Conservation (phyloP, 2,113 vertebrate species). For the Oncorhynchus kisutch region DNA sequence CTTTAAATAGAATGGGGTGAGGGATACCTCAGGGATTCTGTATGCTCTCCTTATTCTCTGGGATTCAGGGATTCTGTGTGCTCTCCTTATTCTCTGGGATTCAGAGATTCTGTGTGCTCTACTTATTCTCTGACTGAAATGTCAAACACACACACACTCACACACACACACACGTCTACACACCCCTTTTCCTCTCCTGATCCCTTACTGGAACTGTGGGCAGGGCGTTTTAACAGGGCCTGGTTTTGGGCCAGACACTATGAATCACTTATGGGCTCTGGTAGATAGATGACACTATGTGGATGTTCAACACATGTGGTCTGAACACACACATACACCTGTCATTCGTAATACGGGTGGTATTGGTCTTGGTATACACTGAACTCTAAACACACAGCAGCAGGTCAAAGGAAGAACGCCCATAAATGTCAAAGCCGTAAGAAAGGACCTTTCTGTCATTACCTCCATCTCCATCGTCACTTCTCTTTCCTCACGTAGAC, state of each 20-base stretch:
- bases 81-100: conserved; percentile 41
- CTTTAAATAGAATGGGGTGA: conserved; percentile 57
- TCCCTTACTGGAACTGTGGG: conserved; percentile 78
- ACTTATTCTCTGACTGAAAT: conserved; percentile 27
- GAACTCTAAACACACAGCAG: neutral
- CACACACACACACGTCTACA: neutral
- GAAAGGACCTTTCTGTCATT: neutral
- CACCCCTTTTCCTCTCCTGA: neutral
- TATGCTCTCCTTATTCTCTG: conserved; percentile 58
- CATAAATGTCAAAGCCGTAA: neutral
- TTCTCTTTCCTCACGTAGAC: neutral
- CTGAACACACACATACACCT: conserved; percentile 4
- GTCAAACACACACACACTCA: too few relatives aligned
- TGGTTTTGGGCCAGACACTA: conserved; percentile 57
- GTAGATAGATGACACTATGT: conserved; percentile 33
- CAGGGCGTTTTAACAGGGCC: conserved; percentile 37
- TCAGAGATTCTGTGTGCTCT: conserved; percentile 64
- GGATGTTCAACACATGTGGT: conserved; percentile 25
- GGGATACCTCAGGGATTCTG: conserved; percentile 54
- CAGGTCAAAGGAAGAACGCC: neutral
- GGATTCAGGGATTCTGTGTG: conserved; percentile 60
- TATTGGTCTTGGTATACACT: neutral
- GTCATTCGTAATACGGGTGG: neutral
- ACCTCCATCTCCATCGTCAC: neutral
- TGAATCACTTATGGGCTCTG: conserved; percentile 28